Percentiles rank a stretch among this genome's conserved stretches.
These are phyloP conservation scores for Numenius phaeopus DNA, from an alignment of 2,797 vertebrate genomes.

Conservation along the genomic window DNA sequence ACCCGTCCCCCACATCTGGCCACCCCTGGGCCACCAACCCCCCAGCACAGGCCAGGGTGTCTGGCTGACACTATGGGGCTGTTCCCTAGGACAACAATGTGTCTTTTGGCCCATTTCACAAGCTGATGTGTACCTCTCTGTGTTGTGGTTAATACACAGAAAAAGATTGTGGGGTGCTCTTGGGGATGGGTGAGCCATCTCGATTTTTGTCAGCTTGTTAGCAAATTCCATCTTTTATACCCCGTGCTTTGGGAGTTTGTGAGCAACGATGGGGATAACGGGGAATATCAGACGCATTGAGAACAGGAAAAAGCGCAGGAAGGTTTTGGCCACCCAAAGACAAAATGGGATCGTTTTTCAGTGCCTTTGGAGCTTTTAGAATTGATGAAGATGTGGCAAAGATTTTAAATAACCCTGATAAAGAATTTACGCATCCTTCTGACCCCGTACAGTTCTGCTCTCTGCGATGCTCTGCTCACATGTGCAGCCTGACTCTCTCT, in stretches of 20 bases:
- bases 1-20: not conserved
- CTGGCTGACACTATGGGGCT: not conserved
- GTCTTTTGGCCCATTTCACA: not conserved
- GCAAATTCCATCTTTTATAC: not conserved
- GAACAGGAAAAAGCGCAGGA: not conserved
- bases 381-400: not conserved
- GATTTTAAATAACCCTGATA: not conserved
- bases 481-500: constrained; percentile 8
- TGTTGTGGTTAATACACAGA: not conserved
- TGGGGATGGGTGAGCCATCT: not conserved
- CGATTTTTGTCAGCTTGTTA: not conserved
- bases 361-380: not conserved
- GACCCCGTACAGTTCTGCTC: not conserved
- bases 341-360: accelerated
- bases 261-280: accelerated
- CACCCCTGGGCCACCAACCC: not conserved
- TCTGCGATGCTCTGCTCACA: not conserved
- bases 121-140: accelerated
- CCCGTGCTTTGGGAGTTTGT: not conserved
- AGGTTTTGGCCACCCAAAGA: not conserved
- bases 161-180: not conserved
- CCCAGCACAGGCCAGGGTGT: not conserved
- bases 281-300: not conserved
- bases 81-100: not conserved
- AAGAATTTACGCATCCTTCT: not conserved